phyloP scores from a whole-genome alignment of 35 echinoderm and acorn worm genomes.

The Lytechinus variegatus region DNA sequence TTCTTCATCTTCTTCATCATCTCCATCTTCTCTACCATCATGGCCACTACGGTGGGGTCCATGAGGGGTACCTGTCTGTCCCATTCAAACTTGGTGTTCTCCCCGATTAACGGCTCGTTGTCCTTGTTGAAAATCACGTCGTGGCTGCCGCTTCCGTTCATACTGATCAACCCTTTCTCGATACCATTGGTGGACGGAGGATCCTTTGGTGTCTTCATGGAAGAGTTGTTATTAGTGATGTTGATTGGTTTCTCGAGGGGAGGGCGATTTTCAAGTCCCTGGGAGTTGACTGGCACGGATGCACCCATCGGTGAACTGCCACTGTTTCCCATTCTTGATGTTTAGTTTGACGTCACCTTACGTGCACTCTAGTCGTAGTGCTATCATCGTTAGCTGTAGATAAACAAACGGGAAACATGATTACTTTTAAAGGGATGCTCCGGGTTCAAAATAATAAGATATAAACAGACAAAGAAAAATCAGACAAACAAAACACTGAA shows the following conservation, averaged over 20 bases:
- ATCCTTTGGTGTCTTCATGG: background rate
- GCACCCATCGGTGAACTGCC: background rate
- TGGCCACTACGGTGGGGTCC: conserved; percentile 25
- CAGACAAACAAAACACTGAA: too few species aligned
- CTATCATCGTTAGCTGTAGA: background rate
- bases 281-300: background rate
- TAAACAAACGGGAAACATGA: background rate
- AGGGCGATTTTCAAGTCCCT: background rate
- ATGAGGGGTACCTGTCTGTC: conserved; percentile 8
- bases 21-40: conserved; percentile 48
- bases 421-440: background rate
- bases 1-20: conserved; percentile 34
- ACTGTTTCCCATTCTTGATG: background rate
- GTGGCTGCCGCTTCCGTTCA: background rate
- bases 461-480: too few species aligned
- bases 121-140: conserved; percentile 18
- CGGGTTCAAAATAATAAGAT: too few species aligned
- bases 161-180: background rate
- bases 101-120: background rate
- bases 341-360: background rate
- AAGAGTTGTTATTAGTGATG: conserved; percentile 14
- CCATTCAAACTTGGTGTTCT: background rate
- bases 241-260: background rate
- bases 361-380: background rate
- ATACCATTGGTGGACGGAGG: background rate